Percentiles rank a stretch among this genome's conserved stretches.
Evolutionary conservation across 2,888 invertebrate species (phyloP).

Genomic region (Julus scandinavius): DNA sequence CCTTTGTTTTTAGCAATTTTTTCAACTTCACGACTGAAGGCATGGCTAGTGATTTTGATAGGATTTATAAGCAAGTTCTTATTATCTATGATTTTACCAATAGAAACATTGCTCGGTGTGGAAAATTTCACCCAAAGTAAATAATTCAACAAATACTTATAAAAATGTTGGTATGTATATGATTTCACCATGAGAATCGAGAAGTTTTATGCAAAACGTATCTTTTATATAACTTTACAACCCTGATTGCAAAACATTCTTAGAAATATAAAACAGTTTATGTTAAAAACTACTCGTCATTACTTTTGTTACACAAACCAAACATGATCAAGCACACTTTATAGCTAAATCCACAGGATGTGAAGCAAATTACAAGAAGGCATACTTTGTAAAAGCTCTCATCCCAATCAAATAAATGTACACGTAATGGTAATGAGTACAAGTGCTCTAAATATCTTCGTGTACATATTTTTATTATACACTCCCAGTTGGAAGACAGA

Average conservation of each 20-base stretch:
- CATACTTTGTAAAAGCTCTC: not conserved
- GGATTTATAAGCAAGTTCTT: conserved; percentile 17
- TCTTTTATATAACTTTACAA: too few relatives aligned
- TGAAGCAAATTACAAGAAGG: not conserved
- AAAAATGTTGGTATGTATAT: too few relatives aligned
- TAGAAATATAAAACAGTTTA: not conserved
- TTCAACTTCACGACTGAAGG: not conserved
- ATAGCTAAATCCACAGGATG: not conserved
- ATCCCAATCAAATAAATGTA: not conserved
- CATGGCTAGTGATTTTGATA: conserved; percentile 39
- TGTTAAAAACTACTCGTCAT: not conserved
- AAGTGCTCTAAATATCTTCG: not conserved
- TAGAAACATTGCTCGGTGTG: not conserved
- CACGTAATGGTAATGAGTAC: not conserved
- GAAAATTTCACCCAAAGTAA: not conserved
- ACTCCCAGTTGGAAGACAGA: not conserved
- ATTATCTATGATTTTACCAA: not conserved
- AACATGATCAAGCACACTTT: not conserved
- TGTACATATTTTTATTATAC: not conserved
- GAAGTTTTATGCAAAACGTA: too few relatives aligned
- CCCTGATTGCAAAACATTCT: not conserved
- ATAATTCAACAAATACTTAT: not conserved
- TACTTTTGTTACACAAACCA: not conserved
- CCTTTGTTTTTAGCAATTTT: conserved; percentile 31
- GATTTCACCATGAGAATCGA: too few relatives aligned